Evolutionary conservation across 2,113 vertebrate species (phyloP).

Genomic region (Tragelaphus imberbis): DNA sequence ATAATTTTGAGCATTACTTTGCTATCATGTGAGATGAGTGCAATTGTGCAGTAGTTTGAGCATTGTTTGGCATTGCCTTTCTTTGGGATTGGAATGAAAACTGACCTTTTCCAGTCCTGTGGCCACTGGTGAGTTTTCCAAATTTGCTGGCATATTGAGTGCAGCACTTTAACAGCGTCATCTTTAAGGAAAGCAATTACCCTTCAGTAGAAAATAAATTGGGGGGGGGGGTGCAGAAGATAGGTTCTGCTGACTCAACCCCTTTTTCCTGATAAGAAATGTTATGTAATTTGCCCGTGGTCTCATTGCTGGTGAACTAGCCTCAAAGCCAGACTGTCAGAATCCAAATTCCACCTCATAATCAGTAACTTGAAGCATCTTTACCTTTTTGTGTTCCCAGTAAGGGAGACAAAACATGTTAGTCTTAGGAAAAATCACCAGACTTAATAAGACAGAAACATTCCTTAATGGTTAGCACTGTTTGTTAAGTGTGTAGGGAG

Average conservation of each 20-base stretch:
- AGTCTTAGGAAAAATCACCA: neutral
- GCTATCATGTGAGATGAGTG: neutral
- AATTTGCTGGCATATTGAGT: neutral
- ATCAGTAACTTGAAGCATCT: neutral
- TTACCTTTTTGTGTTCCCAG: neutral
- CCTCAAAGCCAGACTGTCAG: neutral
- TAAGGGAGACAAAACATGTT: neutral
- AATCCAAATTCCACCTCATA: neutral
- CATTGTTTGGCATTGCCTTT: neutral
- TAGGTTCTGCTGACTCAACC: neutral
- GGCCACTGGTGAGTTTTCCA: neutral
- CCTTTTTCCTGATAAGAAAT: neutral
- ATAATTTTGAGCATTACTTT: neutral
- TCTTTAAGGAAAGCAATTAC: neutral
- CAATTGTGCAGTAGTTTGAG: neutral
- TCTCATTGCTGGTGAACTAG: neutral
- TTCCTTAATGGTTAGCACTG: neutral
- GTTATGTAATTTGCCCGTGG: neutral
- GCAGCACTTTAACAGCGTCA: neutral
- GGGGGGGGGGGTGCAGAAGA: rapidly evolving
- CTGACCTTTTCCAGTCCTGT: neutral
- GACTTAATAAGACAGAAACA: neutral
- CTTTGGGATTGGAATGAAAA: neutral
- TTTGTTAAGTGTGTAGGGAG: neutral
- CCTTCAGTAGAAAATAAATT: neutral